Evolutionary conservation across 2,888 invertebrate species (phyloP).

Genomic region (Chloromyia formosa): DNA sequence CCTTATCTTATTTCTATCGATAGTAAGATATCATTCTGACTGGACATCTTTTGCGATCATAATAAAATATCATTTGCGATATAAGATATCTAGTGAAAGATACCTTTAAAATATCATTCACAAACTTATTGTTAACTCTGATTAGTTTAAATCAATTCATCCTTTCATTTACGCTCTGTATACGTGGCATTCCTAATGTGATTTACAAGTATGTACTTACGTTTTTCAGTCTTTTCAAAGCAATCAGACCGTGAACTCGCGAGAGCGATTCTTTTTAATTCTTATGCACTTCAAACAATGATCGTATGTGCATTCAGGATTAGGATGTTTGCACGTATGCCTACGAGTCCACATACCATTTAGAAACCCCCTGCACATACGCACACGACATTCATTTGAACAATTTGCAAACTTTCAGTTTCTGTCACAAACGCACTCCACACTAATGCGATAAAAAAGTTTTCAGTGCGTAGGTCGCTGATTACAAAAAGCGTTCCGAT

Average conservation of each 20-base stretch:
- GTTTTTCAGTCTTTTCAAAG: conserved; percentile 18
- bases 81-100: no score
- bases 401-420: conserved; percentile 32
- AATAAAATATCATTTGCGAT: no score
- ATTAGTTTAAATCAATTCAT: conserved; percentile 12
- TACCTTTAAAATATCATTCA: no score
- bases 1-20: no score
- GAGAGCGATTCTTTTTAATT: conserved; percentile 13
- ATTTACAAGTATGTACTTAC: background rate
- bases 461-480: conserved; percentile 32
- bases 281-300: background rate
- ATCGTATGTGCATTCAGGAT: no score
- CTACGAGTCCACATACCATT: background rate
- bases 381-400: conserved; percentile 30
- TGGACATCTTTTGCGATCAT: no score
- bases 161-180: conserved; percentile 9
- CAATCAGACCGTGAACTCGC: conserved; percentile 16
- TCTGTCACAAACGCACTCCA: background rate
- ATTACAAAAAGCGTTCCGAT: conserved; percentile 28
- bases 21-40: no score
- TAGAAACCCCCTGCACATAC: conserved; percentile 9
- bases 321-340: no score
- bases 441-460: conserved; percentile 35
- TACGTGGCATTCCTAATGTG: conserved; percentile 14
- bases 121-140: no score